Percentiles rank a stretch among this genome's conserved stretches.
Evolutionary conservation across 1,140 invertebrate genomes (phyloP).

Genomic region (Caenorhabditis briggsae): DNA sequence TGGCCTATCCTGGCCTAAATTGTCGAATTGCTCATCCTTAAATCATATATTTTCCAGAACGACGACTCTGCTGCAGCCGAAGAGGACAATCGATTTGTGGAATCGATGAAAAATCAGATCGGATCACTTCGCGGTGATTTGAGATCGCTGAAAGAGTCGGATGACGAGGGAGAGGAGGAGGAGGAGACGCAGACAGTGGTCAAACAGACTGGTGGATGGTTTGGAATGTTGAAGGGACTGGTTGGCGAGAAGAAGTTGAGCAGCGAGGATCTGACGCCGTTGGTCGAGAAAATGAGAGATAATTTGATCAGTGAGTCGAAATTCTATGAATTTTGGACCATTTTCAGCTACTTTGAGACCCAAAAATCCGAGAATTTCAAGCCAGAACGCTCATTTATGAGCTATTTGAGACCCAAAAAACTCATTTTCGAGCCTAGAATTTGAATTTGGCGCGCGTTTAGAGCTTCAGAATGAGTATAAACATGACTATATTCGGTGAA

Average conservation of each 20-base stretch:
- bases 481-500: too few species aligned
- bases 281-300: conserved; percentile 93
- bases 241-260: conserved; percentile 79
- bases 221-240: conserved; percentile 76
- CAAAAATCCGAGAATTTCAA: too few species aligned
- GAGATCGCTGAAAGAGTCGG: conserved; percentile 64
- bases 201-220: conserved; percentile 68
- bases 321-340: too few species aligned
- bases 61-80: conserved; percentile 27
- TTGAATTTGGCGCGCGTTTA: too few species aligned
- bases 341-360: too few species aligned
- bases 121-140: conserved; percentile 73
- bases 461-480: too few species aligned
- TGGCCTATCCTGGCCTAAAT: not conserved
- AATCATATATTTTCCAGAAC: conserved; percentile 6
- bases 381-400: too few species aligned
- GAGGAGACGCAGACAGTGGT: conserved; percentile 77
- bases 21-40: not conserved
- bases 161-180: conserved; percentile 68
- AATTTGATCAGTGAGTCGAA: conserved; percentile 85
- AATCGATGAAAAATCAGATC: conserved; percentile 70
- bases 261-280: conserved; percentile 84
- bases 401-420: too few species aligned
- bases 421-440: too few species aligned
- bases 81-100: conserved; percentile 53